Conservation (phyloP, 2,888 invertebrate species). For the Oegoconia quadripuncta region DNA sequence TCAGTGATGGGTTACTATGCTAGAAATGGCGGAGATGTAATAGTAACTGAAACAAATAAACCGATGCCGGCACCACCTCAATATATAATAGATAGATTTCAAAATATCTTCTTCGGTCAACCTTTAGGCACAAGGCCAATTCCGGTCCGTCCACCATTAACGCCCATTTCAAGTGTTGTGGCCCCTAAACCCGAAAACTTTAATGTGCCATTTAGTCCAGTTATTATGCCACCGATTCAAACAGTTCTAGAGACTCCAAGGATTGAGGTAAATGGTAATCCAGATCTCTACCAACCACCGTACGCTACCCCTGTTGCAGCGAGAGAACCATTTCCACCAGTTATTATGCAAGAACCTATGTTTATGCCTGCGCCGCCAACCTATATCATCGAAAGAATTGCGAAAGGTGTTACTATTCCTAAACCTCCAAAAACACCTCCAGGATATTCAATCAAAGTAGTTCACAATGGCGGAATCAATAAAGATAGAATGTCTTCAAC, state of each 20-base stretch:
- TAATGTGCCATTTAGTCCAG: neutral
- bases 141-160: neutral
- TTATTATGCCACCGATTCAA: slow-evolving; percentile 2
- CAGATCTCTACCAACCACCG: slow-evolving; percentile 11
- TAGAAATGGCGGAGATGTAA: slow-evolving; percentile 25
- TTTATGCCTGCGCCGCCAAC: slow-evolving; percentile 15
- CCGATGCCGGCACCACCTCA: slow-evolving; percentile 25
- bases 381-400: slow-evolving; percentile 16
- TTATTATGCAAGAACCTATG: slow-evolving; percentile 3
- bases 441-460: slow-evolving; percentile 1
- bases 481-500: too few relatives aligned
- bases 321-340: slow-evolving; percentile 6
- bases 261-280: slow-evolving; percentile 1
- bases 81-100: slow-evolving; percentile 21
- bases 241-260: slow-evolving; percentile 4
- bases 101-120: slow-evolving; percentile 4
- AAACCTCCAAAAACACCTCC: slow-evolving; percentile 4
- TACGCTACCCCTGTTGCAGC: too few relatives aligned
- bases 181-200: neutral
- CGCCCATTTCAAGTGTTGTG: neutral
- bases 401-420: slow-evolving; percentile 16
- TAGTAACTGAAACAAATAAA: slow-evolving; percentile 26
- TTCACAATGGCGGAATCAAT: too few relatives aligned
- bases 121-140: too few relatives aligned
- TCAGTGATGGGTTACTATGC: slow-evolving; percentile 29